These are phyloP conservation scores for Crematogaster levior DNA, from an alignment of 2,888 invertebrate genomes.

Conservation along the genomic window DNA sequence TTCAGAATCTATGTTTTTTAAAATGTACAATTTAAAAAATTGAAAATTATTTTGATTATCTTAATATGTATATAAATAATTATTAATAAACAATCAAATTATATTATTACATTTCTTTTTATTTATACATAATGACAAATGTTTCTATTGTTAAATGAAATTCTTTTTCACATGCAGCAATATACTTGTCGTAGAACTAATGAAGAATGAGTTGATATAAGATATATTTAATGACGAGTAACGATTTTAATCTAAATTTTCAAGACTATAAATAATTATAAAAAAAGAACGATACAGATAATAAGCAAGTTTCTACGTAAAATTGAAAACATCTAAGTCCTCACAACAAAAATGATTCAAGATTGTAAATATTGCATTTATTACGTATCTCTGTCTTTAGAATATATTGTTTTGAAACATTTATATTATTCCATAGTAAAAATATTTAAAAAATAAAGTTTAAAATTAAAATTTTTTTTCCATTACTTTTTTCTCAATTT, in stretches of 20 bases:
- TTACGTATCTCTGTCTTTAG: no score
- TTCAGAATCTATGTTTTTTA: conserved; percentile 15
- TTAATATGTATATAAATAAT: conserved; percentile 3
- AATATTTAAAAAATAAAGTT: no score
- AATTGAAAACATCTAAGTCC: no score
- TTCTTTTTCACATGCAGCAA: background rate
- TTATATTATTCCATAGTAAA: no score
- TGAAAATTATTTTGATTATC: background rate
- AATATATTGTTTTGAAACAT: no score
- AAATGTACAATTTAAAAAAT: conserved; percentile 10
- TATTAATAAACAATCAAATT: background rate
- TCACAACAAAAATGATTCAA: no score
- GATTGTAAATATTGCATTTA: no score
- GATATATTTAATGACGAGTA: background rate
- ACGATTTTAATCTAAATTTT: background rate
- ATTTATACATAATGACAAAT: background rate
- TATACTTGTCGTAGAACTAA: background rate
- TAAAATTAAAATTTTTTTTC: no score
- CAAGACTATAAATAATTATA: no score
- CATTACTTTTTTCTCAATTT: no score
- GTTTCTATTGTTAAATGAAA: background rate
- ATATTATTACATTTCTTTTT: background rate
- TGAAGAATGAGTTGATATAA: background rate
- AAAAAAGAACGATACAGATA: no score
- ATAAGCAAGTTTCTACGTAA: no score